phyloP scores from a whole-genome alignment of 2,888 invertebrate genomes.

The Netelia virgata region DNA sequence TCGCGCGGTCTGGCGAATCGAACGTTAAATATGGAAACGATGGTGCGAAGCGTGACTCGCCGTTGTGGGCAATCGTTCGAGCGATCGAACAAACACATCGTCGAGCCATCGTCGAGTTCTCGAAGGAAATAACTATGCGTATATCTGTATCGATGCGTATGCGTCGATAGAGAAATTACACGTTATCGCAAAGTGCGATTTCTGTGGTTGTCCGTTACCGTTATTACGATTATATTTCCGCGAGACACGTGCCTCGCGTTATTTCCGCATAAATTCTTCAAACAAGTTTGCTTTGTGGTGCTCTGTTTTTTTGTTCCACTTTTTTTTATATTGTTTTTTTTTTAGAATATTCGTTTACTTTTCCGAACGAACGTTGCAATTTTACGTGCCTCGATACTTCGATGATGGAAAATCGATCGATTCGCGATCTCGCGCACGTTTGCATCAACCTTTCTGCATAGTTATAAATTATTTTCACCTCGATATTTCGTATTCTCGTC shows the following conservation, averaged over 20 bases:
- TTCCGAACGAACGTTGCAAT: neutral
- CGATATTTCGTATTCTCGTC: slow-evolving; percentile 51
- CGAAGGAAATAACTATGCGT: neutral
- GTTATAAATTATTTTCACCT: neutral
- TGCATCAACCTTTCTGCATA: neutral
- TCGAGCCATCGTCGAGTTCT: neutral
- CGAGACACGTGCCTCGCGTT: slow-evolving; percentile 19
- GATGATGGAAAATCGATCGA: slow-evolving; percentile 36
- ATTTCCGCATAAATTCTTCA: slow-evolving; percentile 22
- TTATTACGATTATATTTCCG: slow-evolving; percentile 40
- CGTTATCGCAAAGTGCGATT: neutral
- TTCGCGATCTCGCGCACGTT: slow-evolving; percentile 47
- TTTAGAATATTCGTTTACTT: neutral
- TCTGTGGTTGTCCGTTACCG: neutral
- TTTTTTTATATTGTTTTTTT: neutral
- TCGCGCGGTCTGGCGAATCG: slow-evolving; percentile 35
- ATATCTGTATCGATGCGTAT: slow-evolving; percentile 6
- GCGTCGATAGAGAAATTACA: slow-evolving; percentile 3
- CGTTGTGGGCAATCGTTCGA: slow-evolving; percentile 12
- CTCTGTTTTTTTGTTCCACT: neutral
- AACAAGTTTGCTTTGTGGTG: neutral
- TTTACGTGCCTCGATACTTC: neutral
- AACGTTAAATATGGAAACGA: slow-evolving; percentile 37
- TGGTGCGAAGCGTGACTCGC: slow-evolving; percentile 9
- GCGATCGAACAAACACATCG: slow-evolving; percentile 23